phyloP scores from a whole-genome alignment of 1,140 invertebrate species.

The Ceratina calcarata region DNA sequence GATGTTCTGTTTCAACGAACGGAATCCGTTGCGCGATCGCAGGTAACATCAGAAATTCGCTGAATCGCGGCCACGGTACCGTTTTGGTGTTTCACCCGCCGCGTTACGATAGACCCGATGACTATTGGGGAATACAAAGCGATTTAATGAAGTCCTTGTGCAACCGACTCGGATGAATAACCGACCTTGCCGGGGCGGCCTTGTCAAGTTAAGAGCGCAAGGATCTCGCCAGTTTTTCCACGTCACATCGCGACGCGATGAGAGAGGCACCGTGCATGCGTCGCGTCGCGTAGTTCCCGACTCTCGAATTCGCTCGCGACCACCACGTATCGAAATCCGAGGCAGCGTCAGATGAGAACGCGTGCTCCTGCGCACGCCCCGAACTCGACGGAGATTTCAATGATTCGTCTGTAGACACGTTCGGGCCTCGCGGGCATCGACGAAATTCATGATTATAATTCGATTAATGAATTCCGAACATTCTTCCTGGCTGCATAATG shows the following conservation, averaged over 20 bases:
- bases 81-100: conserved; percentile 25
- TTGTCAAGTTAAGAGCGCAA: conserved; percentile 54
- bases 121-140: conserved; percentile 57
- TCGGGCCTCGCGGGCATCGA: too few species aligned
- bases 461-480: too few species aligned
- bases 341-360: neutral
- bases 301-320: conserved; percentile 42
- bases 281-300: conserved; percentile 7
- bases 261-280: too few species aligned
- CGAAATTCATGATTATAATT: too few species aligned
- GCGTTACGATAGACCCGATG: conserved; percentile 48
- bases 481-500: too few species aligned
- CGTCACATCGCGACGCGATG: conserved; percentile 23
- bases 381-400: neutral
- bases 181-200: conserved; percentile 62
- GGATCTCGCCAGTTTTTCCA: conserved; percentile 54
- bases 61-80: neutral
- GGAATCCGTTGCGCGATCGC: too few species aligned
- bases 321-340: conserved; percentile 38
- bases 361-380: neutral
- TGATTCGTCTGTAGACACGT: neutral
- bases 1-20: neutral
- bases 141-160: conserved; percentile 65
- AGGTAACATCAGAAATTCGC: neutral
- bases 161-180: conserved; percentile 63